Conservation (phyloP, 2,113 vertebrate species). For the Psittacula cyanocephala region DNA sequence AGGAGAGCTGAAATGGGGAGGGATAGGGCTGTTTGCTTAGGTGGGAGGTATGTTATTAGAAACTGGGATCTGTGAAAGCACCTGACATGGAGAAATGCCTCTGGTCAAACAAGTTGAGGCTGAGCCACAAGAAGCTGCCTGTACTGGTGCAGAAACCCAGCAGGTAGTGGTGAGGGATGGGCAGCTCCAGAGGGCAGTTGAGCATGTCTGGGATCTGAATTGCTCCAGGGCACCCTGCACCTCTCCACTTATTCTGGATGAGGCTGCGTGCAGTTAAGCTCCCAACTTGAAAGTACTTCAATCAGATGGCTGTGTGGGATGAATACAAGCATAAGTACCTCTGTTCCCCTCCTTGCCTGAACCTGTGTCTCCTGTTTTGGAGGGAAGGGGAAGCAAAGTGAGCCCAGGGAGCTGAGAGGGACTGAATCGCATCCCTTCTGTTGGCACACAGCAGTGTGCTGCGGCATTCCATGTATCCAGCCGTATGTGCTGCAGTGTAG, state of each 20-base stretch:
- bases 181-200: background rate
- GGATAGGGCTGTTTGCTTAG: fast-evolving
- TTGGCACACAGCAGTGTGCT: background rate
- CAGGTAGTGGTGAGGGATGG: background rate
- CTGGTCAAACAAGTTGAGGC: background rate
- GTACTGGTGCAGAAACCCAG: fast-evolving
- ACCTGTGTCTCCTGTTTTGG: background rate
- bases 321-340: background rate
- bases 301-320: background rate
- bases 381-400: background rate
- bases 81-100: background rate
- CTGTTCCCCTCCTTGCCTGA: background rate
- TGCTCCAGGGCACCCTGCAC: background rate
- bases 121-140: background rate
- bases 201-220: background rate
- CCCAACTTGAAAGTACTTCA: background rate
- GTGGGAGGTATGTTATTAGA: background rate
- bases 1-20: fast-evolving
- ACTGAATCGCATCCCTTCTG: background rate
- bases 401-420: background rate
- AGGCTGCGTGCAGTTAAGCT: background rate
- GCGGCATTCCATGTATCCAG: background rate
- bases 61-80: background rate
- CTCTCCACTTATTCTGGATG: background rate
- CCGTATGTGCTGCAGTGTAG: background rate